Conservation (phyloP, 2,113 vertebrate species). For the Ivindomyrus marchei region DNA sequence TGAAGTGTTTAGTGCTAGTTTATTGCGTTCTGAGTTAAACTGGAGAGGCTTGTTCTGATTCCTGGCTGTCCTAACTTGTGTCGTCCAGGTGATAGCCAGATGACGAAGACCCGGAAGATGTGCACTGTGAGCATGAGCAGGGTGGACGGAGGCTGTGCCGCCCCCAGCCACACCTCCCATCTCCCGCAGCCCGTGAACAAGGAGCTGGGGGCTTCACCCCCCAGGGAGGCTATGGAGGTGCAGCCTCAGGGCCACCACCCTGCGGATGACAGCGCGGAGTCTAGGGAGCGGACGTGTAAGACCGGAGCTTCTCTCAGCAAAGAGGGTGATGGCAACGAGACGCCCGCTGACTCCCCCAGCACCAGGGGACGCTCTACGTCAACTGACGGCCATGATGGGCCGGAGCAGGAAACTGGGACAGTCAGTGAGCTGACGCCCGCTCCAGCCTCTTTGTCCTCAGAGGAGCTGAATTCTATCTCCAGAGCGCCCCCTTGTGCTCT, state of each 20-base stretch:
- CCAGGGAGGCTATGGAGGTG: not conserved
- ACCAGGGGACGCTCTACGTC: not conserved
- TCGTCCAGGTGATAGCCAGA: conserved; percentile 20
- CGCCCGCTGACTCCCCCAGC: not conserved
- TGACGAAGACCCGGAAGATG: conserved; percentile 59
- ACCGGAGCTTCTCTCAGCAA: not conserved
- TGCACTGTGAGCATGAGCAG: conserved; percentile 66
- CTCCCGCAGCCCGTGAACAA: not conserved
- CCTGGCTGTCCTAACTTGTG: conserved; percentile 18
- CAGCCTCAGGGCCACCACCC: not conserved
- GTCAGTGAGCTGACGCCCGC: not conserved
- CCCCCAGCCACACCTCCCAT: not conserved
- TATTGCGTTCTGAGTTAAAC: conserved; percentile 3
- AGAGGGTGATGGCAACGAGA: no score
- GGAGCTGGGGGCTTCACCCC: no score
- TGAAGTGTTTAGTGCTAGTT: conserved; percentile 18
- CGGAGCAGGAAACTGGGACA: not conserved
- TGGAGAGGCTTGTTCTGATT: not conserved
- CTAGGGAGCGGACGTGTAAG: not conserved
- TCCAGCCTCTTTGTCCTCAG: not conserved
- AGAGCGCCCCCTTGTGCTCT: not conserved
- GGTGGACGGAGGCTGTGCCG: conserved; percentile 52
- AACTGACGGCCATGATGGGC: not conserved
- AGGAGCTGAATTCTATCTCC: not conserved
- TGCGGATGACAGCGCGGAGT: not conserved